phyloP scores from a whole-genome alignment of 2,888 invertebrate species.

The Conus canariensis region DNA sequence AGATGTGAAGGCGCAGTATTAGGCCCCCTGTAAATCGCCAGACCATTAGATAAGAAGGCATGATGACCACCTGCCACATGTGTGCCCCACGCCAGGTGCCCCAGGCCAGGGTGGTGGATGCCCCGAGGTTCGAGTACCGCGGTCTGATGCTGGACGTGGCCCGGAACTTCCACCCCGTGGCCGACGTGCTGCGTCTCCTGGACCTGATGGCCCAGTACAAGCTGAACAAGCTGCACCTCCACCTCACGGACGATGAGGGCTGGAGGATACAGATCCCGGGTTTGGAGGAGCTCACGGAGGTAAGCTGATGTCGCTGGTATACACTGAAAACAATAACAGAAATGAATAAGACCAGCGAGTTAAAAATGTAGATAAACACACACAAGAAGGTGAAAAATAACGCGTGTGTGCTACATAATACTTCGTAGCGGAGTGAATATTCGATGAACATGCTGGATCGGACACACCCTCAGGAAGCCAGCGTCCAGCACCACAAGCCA shows the following conservation, averaged over 20 bases:
- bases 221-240: conserved; percentile 75
- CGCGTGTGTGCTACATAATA: no score
- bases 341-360: background rate
- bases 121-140: conserved; percentile 70
- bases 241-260: conserved; percentile 76
- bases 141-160: conserved; percentile 75
- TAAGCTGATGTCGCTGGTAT: conserved; percentile 43
- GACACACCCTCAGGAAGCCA: no score
- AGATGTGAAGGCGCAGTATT: no score
- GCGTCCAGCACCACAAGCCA: no score
- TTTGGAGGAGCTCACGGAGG: conserved; percentile 73
- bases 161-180: conserved; percentile 71
- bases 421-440: no score
- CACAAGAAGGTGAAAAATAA: no score
- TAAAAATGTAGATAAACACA: background rate
- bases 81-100: conserved; percentile 49
- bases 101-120: conserved; percentile 59
- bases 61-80: no score
- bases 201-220: conserved; percentile 75
- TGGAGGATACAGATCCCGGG: conserved; percentile 76
- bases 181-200: conserved; percentile 62
- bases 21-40: no score
- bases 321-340: background rate
- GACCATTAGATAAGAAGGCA: no score
- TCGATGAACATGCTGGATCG: no score